Evolutionary conservation across 35 echinoderm and acorn worm species (phyloP).

Genomic region (Hemicentrotus pulcherrimus): DNA sequence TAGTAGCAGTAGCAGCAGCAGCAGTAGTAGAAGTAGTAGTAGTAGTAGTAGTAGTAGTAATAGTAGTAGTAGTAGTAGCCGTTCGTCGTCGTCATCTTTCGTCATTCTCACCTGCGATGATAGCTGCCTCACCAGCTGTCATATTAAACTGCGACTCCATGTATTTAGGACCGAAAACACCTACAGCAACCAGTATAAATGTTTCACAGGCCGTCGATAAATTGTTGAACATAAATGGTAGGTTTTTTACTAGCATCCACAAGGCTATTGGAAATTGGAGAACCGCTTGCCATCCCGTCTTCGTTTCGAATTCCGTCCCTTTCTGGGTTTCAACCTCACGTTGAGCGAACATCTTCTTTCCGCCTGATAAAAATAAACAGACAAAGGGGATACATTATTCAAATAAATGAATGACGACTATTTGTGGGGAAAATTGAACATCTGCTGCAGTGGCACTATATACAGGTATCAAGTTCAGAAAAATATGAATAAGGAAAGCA

Average conservation of each 20-base stretch:
- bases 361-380: background rate
- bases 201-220: slow-evolving; percentile 73
- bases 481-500: no score
- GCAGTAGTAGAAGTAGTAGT: slow-evolving; percentile 40
- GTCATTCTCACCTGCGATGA: slow-evolving; percentile 72
- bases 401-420: no score
- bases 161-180: slow-evolving; percentile 96
- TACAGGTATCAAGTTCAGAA: no score
- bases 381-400: no score
- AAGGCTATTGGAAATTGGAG: slow-evolving; percentile 76
- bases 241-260: slow-evolving; percentile 74
- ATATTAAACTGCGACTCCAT: slow-evolving; percentile 93
- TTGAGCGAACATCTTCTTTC: background rate
- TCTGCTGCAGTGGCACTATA: no score
- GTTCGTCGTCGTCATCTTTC: background rate
- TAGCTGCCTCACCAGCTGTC: slow-evolving; percentile 74
- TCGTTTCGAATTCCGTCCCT: slow-evolving; percentile 31
- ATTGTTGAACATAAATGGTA: slow-evolving; percentile 92
- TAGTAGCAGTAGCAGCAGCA: slow-evolving; percentile 15
- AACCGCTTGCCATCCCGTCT: background rate
- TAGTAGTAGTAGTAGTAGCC: no score
- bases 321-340: background rate
- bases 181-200: slow-evolving; percentile 83
- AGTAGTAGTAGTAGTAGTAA: slow-evolving; percentile 38
- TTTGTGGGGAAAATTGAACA: no score